Evolutionary conservation across 2,113 vertebrate species (phyloP), one percentile per base, ranked within the genome.

Genomic region (Lamprologus callipterus): DNA sequence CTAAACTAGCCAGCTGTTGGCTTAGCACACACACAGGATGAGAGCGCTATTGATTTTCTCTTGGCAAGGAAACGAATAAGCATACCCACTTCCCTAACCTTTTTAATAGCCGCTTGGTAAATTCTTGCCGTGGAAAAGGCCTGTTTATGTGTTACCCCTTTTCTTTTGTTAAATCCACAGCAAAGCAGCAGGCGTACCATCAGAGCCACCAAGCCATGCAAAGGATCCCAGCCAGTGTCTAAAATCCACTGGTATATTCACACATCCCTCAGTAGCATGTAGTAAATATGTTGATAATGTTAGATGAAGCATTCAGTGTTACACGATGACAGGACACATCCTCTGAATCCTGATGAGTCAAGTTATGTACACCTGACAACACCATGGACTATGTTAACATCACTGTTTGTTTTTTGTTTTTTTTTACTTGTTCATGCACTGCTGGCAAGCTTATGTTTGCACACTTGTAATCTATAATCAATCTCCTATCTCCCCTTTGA

Each of bases 141-240:
- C 51, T 51, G 17, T 37, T 70, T 35, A 73, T 92, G 55, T 35
- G 28, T 45, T 63, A 83, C 57, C 81, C 80, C 51, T 68, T 70
- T 70, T 73, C 79, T 68, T 80, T 60, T 89, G 75, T 78, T 79
- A 79, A 84, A 83, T 55, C 83, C 81, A 47, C n/a, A 86, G 91
- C 87, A 87, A 95, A 93, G 93, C 91, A 93, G 87, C 87, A 89
- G 94, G 90, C 91, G 53, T 31, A 89, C 55, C 73, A 87, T 89
- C 88, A 84, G 42, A 81, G 84, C 51, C 91, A 89, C 88, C 87
- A 88, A 92, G 93, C 90, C 93, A 94, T 94, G 94, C 94, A 93
- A 86, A 85, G 79, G 78, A 65, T 79, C 28, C 42, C 31, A 63
- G 84, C 60, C 80, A 78, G 82, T 49, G 84, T 78, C 13, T 83